A percentile compares a stretch with the other conserved stretches of the same genome.
phyloP scores from a whole-genome alignment of 1,140 invertebrate genomes.

The Drosophila cardini region DNA sequence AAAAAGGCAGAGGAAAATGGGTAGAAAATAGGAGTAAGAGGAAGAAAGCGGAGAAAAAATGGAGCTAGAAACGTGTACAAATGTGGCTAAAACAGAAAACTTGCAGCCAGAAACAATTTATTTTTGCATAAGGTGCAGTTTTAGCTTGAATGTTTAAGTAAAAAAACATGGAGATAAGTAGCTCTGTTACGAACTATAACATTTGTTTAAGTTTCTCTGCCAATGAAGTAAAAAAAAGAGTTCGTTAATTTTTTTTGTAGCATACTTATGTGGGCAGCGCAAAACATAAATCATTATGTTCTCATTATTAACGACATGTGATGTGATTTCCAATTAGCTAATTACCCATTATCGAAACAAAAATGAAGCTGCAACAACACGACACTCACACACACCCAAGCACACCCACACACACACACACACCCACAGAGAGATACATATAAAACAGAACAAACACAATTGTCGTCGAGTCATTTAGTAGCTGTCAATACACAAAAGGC shows the following conservation, averaged over 20 bases:
- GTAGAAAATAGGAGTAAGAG: neutral
- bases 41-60: neutral
- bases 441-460: slow-evolving; percentile 24
- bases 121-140: neutral
- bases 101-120: neutral
- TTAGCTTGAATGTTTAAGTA: too few relatives aligned
- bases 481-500: slow-evolving; percentile 27
- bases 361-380: slow-evolving; percentile 8
- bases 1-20: neutral
- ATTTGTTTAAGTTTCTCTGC: too few relatives aligned
- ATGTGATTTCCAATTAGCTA: slow-evolving; percentile 31
- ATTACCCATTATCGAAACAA: slow-evolving; percentile 32
- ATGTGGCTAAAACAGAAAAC: too few relatives aligned
- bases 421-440: neutral
- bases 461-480: slow-evolving; percentile 34
- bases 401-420: neutral
- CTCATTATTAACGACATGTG: slow-evolving; percentile 12
- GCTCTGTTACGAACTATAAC: too few relatives aligned
- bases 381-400: neutral
- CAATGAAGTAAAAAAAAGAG: too few relatives aligned
- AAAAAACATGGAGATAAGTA: too few relatives aligned
- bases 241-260: neutral
- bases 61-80: neutral
- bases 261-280: slow-evolving; percentile 4
- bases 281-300: neutral